Conservation (phyloP, 2,888 invertebrate genomes). For the Sericinus montela region DNA sequence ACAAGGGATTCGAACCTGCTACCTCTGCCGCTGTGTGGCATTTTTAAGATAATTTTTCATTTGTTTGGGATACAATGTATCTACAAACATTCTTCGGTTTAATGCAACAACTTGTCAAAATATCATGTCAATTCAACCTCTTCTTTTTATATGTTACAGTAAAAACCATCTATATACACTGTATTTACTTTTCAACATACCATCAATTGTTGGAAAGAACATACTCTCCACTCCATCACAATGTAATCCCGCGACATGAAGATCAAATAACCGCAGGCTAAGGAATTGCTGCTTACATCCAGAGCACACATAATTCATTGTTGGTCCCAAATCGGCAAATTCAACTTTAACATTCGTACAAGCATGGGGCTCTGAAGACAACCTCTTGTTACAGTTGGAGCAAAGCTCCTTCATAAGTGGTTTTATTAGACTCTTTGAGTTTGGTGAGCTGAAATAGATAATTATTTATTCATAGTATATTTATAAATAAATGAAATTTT, state of each 20-base stretch:
- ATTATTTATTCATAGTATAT: too few relatives aligned
- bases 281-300: constrained; percentile 40
- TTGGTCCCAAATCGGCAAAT: neutral
- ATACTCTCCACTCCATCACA: constrained; percentile 36
- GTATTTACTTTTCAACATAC: constrained; percentile 26
- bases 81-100: too few relatives aligned
- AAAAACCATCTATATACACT: too few relatives aligned
- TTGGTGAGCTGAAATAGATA: constrained; percentile 34
- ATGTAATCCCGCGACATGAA: constrained; percentile 44
- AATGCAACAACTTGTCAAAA: too few relatives aligned
- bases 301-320: constrained; percentile 31
- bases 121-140: too few relatives aligned
- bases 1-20: too few relatives aligned
- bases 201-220: constrained; percentile 41
- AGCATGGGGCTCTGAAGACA: constrained; percentile 20
- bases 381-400: constrained; percentile 28
- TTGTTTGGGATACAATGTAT: too few relatives aligned
- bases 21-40: too few relatives aligned
- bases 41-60: too few relatives aligned
- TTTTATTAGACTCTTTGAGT: constrained; percentile 35
- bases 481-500: too few relatives aligned
- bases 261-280: constrained; percentile 36
- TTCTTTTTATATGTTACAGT: too few relatives aligned
- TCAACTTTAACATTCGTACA: constrained; percentile 9
- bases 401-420: constrained; percentile 43